A percentile compares a stretch with the other conserved stretches of the same genome.
Evolutionary conservation across 1,140 invertebrate species (phyloP).

Genomic region (Oryctes rhinoceros): DNA sequence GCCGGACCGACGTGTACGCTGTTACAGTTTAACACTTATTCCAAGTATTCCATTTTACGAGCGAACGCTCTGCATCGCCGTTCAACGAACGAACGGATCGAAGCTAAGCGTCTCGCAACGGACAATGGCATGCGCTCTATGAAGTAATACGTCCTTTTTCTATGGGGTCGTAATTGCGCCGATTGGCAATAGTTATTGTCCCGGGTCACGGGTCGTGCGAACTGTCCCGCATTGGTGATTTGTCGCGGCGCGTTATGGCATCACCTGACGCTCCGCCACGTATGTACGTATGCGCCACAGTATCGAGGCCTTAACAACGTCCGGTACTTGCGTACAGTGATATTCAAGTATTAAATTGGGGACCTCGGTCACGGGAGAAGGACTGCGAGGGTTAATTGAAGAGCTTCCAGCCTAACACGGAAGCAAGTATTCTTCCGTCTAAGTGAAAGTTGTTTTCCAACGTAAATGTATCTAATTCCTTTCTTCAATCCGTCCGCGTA

Average conservation of each 20-base stretch:
- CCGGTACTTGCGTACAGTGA: too few relatives aligned
- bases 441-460: too few relatives aligned
- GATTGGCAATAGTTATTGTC: slow-evolving; percentile 59
- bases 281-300: not conserved
- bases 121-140: slow-evolving; percentile 39
- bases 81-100: not conserved
- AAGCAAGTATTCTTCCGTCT: too few relatives aligned
- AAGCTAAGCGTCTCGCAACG: not conserved
- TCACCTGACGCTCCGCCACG: not conserved
- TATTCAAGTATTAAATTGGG: too few relatives aligned
- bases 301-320: not conserved
- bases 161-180: slow-evolving; percentile 54
- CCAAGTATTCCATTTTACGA: not conserved
- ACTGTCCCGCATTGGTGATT: slow-evolving; percentile 58
- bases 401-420: too few relatives aligned
- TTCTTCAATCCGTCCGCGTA: too few relatives aligned
- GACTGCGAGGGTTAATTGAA: too few relatives aligned
- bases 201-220: slow-evolving; percentile 58
- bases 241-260: slow-evolving; percentile 54
- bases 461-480: too few relatives aligned
- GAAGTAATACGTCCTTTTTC: slow-evolving; percentile 48
- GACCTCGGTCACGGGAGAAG: too few relatives aligned
- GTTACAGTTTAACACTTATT: slow-evolving; percentile 16
- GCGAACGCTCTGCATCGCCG: not conserved
- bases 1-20: not conserved